phyloP scores from a whole-genome alignment of 2,797 vertebrate genomes.

The Pipistrellus kuhlii region DNA sequence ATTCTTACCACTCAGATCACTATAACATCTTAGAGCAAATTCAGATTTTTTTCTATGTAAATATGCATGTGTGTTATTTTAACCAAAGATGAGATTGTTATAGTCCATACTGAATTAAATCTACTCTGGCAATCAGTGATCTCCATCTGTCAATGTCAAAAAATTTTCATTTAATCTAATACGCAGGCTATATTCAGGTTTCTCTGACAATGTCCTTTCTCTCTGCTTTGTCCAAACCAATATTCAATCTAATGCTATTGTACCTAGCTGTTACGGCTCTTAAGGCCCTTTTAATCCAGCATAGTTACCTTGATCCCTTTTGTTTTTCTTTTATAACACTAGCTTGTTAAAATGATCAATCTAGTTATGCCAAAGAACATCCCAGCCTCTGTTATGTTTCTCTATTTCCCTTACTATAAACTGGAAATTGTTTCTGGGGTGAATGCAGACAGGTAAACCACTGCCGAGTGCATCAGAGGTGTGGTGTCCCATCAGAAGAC shows the following conservation, averaged over 20 bases:
- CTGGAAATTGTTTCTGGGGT: not conserved
- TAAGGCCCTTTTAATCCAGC: not conserved
- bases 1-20: constrained; percentile 46
- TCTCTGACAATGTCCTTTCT: not conserved
- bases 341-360: not conserved
- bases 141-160: not conserved
- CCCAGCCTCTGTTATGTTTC: constrained; percentile 9
- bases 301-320: not conserved
- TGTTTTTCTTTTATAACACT: constrained; percentile 26
- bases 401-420: not conserved
- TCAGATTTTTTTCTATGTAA: not conserved
- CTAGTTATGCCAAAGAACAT: not conserved
- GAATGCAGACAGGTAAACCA: not conserved
- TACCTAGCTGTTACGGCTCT: not conserved
- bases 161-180: not conserved
- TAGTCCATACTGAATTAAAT: not conserved
- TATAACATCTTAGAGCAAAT: not conserved
- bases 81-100: constrained; percentile 31
- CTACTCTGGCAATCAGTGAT: not conserved
- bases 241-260: not conserved
- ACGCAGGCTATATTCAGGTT: not conserved
- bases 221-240: not conserved
- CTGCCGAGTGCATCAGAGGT: not conserved
- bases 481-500: not conserved
- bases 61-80: not conserved